Evolutionary conservation across 2,888 invertebrate genomes (phyloP).

Genomic region (Sinelater perroti): DNA sequence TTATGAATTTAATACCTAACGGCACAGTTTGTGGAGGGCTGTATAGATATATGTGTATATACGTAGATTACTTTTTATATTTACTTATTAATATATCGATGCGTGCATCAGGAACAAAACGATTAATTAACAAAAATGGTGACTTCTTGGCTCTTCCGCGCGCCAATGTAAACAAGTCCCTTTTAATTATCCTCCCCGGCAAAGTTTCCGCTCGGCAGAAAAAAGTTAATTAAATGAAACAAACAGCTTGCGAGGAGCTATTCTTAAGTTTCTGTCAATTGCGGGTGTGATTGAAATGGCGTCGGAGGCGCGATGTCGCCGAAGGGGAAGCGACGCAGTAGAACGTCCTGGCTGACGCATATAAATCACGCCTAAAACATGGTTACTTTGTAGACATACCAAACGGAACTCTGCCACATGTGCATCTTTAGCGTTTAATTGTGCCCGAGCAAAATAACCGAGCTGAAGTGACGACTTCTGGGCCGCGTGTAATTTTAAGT

Average conservation of each 20-base stretch:
- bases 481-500: no score
- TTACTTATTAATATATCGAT: no score
- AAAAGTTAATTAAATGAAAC: constrained; percentile 4
- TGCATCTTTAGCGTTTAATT: constrained; percentile 29
- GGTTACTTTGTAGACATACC: constrained; percentile 39
- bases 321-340: constrained; percentile 38
- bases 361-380: constrained; percentile 40
- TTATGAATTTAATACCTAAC: no score
- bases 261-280: constrained; percentile 44
- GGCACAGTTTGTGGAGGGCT: no score
- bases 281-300: constrained; percentile 47
- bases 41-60: no score
- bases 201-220: not conserved
- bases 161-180: no score
- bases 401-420: constrained; percentile 33
- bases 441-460: not conserved
- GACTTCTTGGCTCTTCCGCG: no score
- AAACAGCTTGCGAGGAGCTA: constrained; percentile 7
- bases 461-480: no score
- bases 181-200: not conserved
- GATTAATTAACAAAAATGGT: no score
- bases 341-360: constrained; percentile 40
- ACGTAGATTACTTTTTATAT: no score
- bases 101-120: no score
- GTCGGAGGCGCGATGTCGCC: constrained; percentile 35